Base-by-base conservation (phyloP, 2,888 invertebrate genomes). In the Cephus pygmeus region DNA sequence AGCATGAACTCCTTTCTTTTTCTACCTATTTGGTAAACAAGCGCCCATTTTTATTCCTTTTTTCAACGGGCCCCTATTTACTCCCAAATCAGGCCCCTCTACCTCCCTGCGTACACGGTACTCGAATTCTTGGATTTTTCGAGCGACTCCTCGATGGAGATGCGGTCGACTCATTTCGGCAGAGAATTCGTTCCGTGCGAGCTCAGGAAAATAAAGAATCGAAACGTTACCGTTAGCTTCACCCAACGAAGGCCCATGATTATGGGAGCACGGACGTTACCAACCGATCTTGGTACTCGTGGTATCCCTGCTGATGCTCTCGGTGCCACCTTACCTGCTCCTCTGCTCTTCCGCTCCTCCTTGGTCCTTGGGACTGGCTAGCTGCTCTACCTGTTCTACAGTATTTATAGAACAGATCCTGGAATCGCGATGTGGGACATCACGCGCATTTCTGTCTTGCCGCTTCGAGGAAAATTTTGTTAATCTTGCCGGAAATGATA, bases 191-290 rank as follows among this genome's bases (percentile, higher is more conserved):
- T 83, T 83, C 82, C 81, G 78, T 80, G 79, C 75, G 79, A 79
- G 77, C 79, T 82, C 78, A 76, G 75, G 76, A 80, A 84, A 86
- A 85, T 84, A 84, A 84, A 81, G 83, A 87, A 87, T 87, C 82
- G 82, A 80, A 83, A 81, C 77, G 81, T 85, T 86, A 88, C 88
- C 88, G 88, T 88, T 88, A 88, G 81, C 83, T 87, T 88, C 86
- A 87, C 86, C 85, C 86, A 84, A 86, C 40, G 83, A 79, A 80
- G 79, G 83, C 81, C 82, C 83, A 81, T 86, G 87, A 87, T 87
- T 87, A 87, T 83, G 81, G 80, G 40, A 40, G 40, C 81, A 77
- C 75, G 82, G 83, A 69, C 15, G 71, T 15, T 30, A 33, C 71
- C 71, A 69, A 69, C 33, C 31, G 71, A 9, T 69, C 71, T 40